phyloP scores from a whole-genome alignment of 2,888 invertebrate genomes.

The Aradus depressus region DNA sequence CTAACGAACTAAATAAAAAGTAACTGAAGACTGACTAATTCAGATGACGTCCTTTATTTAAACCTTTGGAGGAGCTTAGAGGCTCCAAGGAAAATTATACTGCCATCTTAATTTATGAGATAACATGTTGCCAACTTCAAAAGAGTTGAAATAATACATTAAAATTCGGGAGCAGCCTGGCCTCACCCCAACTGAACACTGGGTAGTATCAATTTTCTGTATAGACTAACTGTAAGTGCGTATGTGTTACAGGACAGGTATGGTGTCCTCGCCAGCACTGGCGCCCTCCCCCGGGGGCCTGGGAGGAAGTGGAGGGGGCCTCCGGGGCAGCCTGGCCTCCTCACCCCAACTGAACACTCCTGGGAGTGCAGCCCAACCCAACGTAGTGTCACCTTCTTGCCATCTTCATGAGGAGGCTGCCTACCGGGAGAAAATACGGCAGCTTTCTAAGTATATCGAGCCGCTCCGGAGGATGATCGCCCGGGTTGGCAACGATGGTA shows the following conservation, averaged over 20 bases:
- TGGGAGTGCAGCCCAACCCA: slow-evolving; percentile 40
- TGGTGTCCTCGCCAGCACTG: slow-evolving; percentile 58
- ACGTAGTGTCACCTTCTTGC: slow-evolving; percentile 54
- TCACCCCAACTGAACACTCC: slow-evolving; percentile 77
- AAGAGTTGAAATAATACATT: too few relatives aligned
- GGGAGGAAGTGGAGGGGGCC: slow-evolving; percentile 33
- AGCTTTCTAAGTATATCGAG: slow-evolving; percentile 87
- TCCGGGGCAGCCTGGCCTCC: slow-evolving; percentile 47
- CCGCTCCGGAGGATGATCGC: slow-evolving; percentile 84
- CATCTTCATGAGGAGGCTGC: slow-evolving; percentile 71
- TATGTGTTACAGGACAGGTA: slow-evolving; percentile 42
- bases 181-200: background rate
- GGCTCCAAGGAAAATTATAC: too few relatives aligned
- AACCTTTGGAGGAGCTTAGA: too few relatives aligned
- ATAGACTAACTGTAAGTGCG: too few relatives aligned
- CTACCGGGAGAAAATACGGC: slow-evolving; percentile 85
- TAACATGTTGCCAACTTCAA: background rate
- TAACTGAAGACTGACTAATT: too few relatives aligned
- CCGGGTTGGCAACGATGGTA: slow-evolving; percentile 72
- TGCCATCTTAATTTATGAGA: background rate
- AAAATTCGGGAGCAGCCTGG: too few relatives aligned
- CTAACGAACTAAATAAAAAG: too few relatives aligned
- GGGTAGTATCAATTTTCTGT: background rate
- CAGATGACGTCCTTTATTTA: too few relatives aligned
- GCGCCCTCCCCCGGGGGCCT: slow-evolving; percentile 53